Conservation (phyloP, 2,797 vertebrate genomes). For the Danio albolineatus region DNA sequence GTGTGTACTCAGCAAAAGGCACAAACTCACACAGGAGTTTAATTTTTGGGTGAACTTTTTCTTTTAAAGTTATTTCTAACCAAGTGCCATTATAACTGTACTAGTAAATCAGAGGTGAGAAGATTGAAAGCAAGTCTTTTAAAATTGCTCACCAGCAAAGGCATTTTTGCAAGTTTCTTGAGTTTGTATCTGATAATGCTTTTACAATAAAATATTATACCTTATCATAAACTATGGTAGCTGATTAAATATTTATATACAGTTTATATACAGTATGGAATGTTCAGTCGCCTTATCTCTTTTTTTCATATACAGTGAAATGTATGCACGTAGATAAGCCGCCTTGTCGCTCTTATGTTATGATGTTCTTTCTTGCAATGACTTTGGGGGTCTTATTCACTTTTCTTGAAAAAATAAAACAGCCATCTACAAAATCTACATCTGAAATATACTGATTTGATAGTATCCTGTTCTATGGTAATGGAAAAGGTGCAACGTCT, state of each 20-base stretch:
- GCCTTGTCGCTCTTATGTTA: background rate
- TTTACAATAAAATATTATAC: background rate
- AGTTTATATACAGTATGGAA: background rate
- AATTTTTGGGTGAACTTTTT: no score
- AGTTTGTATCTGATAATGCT: background rate
- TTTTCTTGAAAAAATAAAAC: background rate
- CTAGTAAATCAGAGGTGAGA: background rate
- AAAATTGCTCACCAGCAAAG: background rate
- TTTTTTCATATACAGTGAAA: background rate
- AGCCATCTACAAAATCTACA: no score
- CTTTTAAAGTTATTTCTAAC: no score
- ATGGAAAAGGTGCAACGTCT: background rate
- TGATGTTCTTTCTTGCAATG: background rate
- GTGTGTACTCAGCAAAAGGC: no score
- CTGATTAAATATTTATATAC: background rate
- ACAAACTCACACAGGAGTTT: no score
- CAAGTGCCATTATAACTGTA: background rate
- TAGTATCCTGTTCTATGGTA: background rate
- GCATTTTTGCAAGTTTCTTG: background rate
- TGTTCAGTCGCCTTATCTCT: background rate
- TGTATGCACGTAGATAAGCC: slow-evolving; percentile 1
- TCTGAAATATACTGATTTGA: background rate
- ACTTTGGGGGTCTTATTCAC: background rate
- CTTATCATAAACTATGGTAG: background rate
- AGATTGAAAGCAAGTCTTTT: background rate